Evolutionary conservation across 2,113 vertebrate species (phyloP).

Genomic region (Chaetura pelagica): DNA sequence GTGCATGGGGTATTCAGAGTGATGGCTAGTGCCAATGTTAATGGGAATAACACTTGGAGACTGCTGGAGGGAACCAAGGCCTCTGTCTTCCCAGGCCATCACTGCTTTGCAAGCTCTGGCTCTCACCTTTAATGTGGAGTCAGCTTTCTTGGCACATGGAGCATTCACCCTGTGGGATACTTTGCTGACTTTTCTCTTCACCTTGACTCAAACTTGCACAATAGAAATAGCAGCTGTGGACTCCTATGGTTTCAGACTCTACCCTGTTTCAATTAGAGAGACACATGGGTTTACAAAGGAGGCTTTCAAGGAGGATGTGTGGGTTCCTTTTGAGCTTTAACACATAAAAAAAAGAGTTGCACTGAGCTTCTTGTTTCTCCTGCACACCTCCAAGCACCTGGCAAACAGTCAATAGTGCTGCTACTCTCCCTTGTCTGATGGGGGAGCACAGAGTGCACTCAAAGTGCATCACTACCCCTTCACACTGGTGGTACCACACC

Average conservation of each 20-base stretch:
- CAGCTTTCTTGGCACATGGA: constrained; percentile 58
- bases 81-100: constrained; percentile 37
- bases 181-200: constrained; percentile 61
- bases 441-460: background rate
- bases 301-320: background rate
- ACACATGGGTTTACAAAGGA: background rate
- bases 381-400: background rate
- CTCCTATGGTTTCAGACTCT: constrained; percentile 52
- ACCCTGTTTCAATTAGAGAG: constrained; percentile 65
- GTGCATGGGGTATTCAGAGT: constrained; percentile 25
- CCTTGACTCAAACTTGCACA: constrained; percentile 48
- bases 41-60: constrained; percentile 46
- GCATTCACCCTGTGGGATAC: constrained; percentile 60
- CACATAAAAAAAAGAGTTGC: background rate
- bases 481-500: too few relatives aligned
- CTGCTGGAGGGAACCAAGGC: constrained; percentile 25
- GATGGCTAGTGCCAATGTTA: background rate
- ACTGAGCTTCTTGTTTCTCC: background rate
- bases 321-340: constrained; percentile 3
- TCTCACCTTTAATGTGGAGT: constrained; percentile 69
- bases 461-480: background rate
- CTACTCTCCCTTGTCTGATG: background rate
- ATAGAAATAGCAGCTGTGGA: constrained; percentile 59
- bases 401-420: background rate
- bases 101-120: constrained; percentile 35